These are phyloP conservation scores for Dicaeum eximium DNA, from an alignment of 2,113 vertebrate genomes.

Conservation along the genomic window DNA sequence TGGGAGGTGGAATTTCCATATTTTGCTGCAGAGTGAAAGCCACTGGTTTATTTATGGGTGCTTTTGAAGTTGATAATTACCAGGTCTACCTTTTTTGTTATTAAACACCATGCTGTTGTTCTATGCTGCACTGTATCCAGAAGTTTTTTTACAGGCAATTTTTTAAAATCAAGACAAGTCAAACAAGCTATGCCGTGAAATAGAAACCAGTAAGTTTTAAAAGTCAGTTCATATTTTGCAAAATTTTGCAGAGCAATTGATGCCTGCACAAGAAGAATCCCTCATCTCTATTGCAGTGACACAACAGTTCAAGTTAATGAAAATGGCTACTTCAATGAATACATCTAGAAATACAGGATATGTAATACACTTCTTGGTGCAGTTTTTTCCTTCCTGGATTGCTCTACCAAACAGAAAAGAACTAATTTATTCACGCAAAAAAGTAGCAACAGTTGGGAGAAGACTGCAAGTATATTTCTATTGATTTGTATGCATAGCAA, in stretches of 20 bases:
- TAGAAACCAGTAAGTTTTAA: neutral
- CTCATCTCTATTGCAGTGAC: neutral
- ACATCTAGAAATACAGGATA: neutral
- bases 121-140: neutral
- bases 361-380: neutral
- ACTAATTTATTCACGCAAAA: neutral
- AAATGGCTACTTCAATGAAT: neutral
- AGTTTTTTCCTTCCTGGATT: neutral
- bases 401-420: neutral
- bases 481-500: neutral
- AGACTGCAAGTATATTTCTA: neutral
- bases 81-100: neutral
- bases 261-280: neutral
- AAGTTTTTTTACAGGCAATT: neutral
- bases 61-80: neutral
- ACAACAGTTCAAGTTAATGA: neutral
- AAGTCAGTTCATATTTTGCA: neutral
- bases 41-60: neutral
- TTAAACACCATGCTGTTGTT: neutral
- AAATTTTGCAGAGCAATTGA: neutral
- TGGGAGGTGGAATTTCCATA: neutral
- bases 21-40: neutral
- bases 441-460: neutral
- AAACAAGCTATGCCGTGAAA: neutral
- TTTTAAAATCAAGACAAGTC: neutral